Percentiles rank a stretch among this genome's conserved stretches.
Conservation (phyloP, 2,888 invertebrate species). For the Spisula solida region DNA sequence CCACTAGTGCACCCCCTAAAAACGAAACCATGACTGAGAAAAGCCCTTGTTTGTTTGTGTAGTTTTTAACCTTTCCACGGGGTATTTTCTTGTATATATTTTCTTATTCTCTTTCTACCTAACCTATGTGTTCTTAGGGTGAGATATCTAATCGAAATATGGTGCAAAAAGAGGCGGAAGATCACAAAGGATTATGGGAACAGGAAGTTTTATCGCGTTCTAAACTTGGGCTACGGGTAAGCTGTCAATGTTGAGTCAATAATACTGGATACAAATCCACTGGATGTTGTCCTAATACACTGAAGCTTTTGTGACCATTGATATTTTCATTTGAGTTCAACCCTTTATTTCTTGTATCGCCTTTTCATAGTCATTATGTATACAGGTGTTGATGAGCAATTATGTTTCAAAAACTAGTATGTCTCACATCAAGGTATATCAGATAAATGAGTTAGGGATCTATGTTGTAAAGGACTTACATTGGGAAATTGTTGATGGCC, state of each 20-base stretch:
- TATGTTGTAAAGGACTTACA: too few species aligned
- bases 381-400: too few species aligned
- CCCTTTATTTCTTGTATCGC: too few species aligned
- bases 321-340: too few species aligned
- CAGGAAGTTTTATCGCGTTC: constrained; percentile 85
- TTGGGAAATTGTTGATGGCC: too few species aligned
- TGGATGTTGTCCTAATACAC: background rate
- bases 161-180: constrained; percentile 82
- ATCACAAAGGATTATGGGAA: constrained; percentile 84
- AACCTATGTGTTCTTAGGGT: constrained; percentile 70
- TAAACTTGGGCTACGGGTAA: constrained; percentile 85
- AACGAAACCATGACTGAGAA: background rate
- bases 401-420: too few species aligned
- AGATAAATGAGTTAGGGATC: too few species aligned
- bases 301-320: background rate
- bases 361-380: too few species aligned
- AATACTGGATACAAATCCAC: background rate
- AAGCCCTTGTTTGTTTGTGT: background rate
- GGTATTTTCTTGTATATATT: constrained; percentile 23
- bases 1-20: too few species aligned
- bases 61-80: background rate
- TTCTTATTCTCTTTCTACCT: constrained; percentile 12
- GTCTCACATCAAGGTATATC: too few species aligned
- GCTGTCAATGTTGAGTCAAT: constrained; percentile 56
- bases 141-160: constrained; percentile 79